Conservation (phyloP, 2,797 vertebrate species). For the Scyliorhinus canicula region DNA sequence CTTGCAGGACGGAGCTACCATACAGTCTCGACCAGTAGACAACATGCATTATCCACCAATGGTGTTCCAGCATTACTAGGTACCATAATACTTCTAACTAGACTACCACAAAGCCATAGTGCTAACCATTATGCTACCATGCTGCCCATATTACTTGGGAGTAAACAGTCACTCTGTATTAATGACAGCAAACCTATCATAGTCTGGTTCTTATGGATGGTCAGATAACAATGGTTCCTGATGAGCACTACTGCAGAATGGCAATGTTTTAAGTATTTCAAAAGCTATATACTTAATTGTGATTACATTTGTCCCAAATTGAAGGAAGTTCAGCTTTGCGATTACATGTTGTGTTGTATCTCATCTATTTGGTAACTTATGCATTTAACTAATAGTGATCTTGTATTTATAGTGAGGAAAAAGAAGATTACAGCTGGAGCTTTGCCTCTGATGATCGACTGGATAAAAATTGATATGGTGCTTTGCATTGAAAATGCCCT, state of each 20-base stretch:
- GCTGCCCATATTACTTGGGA: too few species aligned
- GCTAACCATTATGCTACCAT: too few species aligned
- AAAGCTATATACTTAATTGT: neutral
- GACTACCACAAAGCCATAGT: too few species aligned
- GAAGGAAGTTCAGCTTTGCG: neutral
- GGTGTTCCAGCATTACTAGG: too few species aligned
- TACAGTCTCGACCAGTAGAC: too few species aligned
- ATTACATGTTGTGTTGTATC: neutral
- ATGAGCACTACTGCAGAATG: neutral
- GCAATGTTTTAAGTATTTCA: neutral
- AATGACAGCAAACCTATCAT: neutral
- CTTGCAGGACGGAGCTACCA: too few species aligned
- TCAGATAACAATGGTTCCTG: neutral
- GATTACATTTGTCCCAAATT: neutral
- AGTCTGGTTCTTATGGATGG: neutral
- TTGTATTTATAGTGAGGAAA: neutral
- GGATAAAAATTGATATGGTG: neutral
- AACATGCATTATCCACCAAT: too few species aligned
- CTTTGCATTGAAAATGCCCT: conserved; percentile 4
- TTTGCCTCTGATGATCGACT: neutral
- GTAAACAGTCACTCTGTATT: neutral
- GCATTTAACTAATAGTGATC: neutral
- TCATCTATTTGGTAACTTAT: neutral
- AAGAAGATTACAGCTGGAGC: neutral
- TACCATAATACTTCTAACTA: too few species aligned